Evolutionary conservation across 2,888 invertebrate genomes (phyloP), one percentile per base, ranked within the genome.

Genomic region (Agriopis leucophaearia): DNA sequence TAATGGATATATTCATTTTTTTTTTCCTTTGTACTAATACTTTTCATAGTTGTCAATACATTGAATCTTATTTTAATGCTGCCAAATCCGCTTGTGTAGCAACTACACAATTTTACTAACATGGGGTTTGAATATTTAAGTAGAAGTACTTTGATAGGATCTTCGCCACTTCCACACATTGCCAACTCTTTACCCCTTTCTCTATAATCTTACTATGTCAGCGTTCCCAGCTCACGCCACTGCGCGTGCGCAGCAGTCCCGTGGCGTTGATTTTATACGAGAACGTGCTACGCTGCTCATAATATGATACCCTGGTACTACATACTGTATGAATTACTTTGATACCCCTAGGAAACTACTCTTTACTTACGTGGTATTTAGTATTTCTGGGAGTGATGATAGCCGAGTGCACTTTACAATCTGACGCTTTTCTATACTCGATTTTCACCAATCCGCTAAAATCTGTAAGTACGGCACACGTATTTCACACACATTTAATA

Each of bases 181-280:
- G 10, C 42, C 44, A 70, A 40, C 63, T 63, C 69, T 72, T 65
- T n/a, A 16, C 38, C 12, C 40, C 58, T 42, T 58, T 50, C 50
- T 61, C 61, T 18, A 56, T 47, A 60, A 55, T 60, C 59, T 66
- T 51, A 65, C 45, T 51, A 61, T 38, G 55, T 38, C 44, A 45
- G 55, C 38, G 51, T 66, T 38, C 56, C 50, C 27, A 36, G 45
- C 40, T 50, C 52, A 54, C 59, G 54, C 84, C 82, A 81, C 81
- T 81, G 82, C 66, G 82, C 66, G 45, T 42, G 66, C 58, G 35
- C 77, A 64, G 82, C 81, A 79, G 79, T 85, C 88, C 88, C 75
- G 86, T 79, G 78, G 88, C 81, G 87, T 78, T 84, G 84, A 85
- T 86, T 86, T 70, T 70, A 61, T 58, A 64, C 13, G 40, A 55